Evolutionary conservation across 2,797 vertebrate species (phyloP).

Genomic region (Cacajao melanocephalus): DNA sequence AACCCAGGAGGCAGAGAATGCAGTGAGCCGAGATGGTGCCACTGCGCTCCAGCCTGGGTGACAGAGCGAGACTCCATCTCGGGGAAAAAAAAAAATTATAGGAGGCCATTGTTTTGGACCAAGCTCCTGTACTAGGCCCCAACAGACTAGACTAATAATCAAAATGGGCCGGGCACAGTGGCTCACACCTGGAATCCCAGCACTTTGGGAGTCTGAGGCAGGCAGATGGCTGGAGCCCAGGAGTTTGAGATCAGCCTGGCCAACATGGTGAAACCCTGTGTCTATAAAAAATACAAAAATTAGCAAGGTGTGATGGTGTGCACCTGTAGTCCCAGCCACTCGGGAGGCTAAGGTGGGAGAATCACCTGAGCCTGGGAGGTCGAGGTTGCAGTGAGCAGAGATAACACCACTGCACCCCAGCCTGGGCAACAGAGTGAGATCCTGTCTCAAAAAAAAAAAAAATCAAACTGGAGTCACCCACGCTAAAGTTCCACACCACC

Average conservation of each 20-base stretch:
- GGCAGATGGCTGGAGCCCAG: background rate
- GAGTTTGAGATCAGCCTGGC: background rate
- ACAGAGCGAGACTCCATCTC: too few relatives aligned
- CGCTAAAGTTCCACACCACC: background rate
- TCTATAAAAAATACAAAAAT: background rate
- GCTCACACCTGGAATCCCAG: background rate
- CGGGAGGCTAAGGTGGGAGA: background rate
- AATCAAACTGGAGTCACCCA: background rate
- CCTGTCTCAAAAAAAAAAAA: background rate
- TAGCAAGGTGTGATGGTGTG: background rate
- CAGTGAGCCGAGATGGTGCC: too few relatives aligned
- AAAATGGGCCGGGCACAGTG: background rate
- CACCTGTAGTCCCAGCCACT: background rate
- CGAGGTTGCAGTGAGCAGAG: background rate
- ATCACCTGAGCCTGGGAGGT: background rate
- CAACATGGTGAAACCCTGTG: background rate
- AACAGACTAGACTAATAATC: background rate
- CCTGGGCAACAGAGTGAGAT: background rate
- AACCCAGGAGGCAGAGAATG: too few relatives aligned
- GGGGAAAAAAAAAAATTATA: background rate
- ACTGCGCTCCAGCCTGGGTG: too few relatives aligned
- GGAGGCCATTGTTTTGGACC: background rate
- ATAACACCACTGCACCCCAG: background rate
- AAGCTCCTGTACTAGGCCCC: background rate
- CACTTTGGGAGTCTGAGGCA: background rate